Percentiles rank a stretch among this genome's conserved stretches.
Conservation (phyloP, 2,888 invertebrate species). For the Priocnemis perturbator region DNA sequence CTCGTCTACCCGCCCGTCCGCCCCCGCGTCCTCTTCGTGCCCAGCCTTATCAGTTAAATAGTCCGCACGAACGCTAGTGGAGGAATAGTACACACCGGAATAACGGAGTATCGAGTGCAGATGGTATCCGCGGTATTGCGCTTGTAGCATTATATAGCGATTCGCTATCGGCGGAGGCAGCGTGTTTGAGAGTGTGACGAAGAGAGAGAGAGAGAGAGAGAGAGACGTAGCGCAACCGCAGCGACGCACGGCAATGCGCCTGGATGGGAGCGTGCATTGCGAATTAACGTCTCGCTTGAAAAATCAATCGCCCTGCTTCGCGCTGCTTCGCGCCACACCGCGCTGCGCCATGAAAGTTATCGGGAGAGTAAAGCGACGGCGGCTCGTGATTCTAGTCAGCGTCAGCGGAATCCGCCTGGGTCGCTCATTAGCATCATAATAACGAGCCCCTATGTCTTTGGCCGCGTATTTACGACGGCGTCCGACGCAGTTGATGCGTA, state of each 20-base stretch:
- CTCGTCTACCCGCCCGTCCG: slow-evolving; percentile 1
- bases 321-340: background rate
- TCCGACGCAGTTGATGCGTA: slow-evolving; percentile 65
- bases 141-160: slow-evolving; percentile 8
- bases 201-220: slow-evolving; percentile 6
- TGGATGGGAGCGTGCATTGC: too few species aligned
- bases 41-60: slow-evolving; percentile 2
- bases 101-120: slow-evolving; percentile 8
- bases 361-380: background rate
- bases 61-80: background rate
- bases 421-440: slow-evolving; percentile 71
- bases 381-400: background rate
- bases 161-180: background rate
- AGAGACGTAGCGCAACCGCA: background rate
- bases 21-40: slow-evolving; percentile 30
- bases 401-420: slow-evolving; percentile 53
- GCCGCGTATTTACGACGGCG: slow-evolving; percentile 66
- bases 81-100: background rate
- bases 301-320: background rate
- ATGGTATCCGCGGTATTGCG: slow-evolving; percentile 5
- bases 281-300: too few species aligned
- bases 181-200: background rate
- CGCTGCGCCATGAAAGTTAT: background rate
- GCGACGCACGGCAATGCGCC: too few species aligned
- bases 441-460: slow-evolving; percentile 68